phyloP scores from a whole-genome alignment of 2,113 vertebrate genomes.

The Spheniscus mendiculus region DNA sequence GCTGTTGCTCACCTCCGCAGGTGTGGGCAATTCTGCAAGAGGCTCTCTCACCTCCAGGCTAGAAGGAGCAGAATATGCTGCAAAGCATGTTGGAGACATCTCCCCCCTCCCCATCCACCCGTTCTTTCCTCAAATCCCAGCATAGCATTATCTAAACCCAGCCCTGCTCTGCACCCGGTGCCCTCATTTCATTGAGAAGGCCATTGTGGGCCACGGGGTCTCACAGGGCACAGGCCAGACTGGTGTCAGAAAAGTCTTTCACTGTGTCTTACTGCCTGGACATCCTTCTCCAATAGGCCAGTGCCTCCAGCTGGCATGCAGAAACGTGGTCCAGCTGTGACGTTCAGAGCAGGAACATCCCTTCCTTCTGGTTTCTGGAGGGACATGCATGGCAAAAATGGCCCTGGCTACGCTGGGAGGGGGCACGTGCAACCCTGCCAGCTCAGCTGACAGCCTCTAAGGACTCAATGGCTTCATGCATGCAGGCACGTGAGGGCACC shows the following conservation, averaged over 20 bases:
- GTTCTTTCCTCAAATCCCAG: not conserved
- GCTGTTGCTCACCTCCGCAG: not conserved
- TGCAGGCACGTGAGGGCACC: slow-evolving; percentile 27
- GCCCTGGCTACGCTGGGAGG: not conserved
- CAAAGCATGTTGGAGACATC: not conserved
- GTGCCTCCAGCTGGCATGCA: not conserved
- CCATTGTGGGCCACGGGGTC: rapidly evolving
- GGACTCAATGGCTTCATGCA: not conserved
- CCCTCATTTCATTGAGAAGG: not conserved
- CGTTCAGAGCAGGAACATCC: not conserved
- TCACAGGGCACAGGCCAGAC: not conserved
- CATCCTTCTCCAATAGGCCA: not conserved
- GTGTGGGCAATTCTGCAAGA: slow-evolving; percentile 15
- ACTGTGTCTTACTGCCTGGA: not conserved
- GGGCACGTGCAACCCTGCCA: not conserved
- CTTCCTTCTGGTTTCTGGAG: not conserved
- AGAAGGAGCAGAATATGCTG: not conserved
- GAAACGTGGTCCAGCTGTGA: not conserved
- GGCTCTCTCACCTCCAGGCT: not conserved
- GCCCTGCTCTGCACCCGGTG: not conserved
- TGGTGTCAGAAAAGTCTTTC: not conserved
- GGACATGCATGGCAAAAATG: not conserved
- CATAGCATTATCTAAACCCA: not conserved
- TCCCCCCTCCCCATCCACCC: not conserved
- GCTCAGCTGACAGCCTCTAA: not conserved